Conservation (phyloP, 1,140 invertebrate genomes). For the Hyles vespertilio region DNA sequence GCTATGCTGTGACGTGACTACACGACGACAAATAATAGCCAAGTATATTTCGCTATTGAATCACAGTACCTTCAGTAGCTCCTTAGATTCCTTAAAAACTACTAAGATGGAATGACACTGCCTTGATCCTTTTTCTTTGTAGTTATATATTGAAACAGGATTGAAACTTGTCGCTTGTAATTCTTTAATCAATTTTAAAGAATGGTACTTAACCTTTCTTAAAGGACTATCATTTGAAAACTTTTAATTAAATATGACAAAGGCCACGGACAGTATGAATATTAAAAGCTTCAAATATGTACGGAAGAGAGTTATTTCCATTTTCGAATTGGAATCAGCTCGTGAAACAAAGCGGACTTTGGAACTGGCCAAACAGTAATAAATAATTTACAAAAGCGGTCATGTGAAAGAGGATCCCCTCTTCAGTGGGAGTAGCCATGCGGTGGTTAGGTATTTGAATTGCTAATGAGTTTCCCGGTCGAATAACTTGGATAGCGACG, state of each 20-base stretch:
- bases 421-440: constrained; percentile 36
- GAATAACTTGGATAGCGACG: constrained; percentile 49
- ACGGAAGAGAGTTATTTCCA: constrained; percentile 27
- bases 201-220: too few species aligned
- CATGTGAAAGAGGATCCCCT: constrained; percentile 54
- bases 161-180: too few species aligned
- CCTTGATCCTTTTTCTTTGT: too few species aligned
- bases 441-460: constrained; percentile 62
- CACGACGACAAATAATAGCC: constrained; percentile 5
- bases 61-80: neutral
- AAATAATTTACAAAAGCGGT: constrained; percentile 66
- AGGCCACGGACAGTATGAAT: too few species aligned
- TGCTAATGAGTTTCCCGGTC: constrained; percentile 60
- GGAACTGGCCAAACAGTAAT: constrained; percentile 54
- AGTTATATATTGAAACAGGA: too few species aligned
- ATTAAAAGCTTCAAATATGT: too few species aligned
- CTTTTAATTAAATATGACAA: too few species aligned
- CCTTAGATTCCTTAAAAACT: too few species aligned
- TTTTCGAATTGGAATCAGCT: constrained; percentile 29
- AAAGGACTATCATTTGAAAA: too few species aligned
- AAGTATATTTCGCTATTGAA: constrained; percentile 10
- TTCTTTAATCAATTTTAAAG: too few species aligned
- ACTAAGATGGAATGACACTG: too few species aligned
- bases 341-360: constrained; percentile 40
- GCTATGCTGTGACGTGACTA: constrained; percentile 28